Evolutionary conservation across 2,888 invertebrate genomes (phyloP), one percentile per base, ranked within the genome.

Genomic region (Liodrosophila aerea): DNA sequence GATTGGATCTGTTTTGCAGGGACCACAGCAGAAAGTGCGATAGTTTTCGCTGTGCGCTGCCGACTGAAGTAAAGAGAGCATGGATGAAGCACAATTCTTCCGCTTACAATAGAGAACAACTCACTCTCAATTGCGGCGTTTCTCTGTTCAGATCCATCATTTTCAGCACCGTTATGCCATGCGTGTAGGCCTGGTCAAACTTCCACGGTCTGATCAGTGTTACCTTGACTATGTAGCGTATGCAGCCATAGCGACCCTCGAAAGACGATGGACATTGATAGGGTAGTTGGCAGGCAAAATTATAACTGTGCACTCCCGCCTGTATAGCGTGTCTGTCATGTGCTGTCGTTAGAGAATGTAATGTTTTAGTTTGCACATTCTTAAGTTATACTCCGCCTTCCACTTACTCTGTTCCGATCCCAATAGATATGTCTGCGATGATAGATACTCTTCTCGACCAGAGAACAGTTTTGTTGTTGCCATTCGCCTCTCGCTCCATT

Each of bases 151-250:
- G 91, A 90, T 97, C 96, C 75, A 96, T 91, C 29, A 94, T 92
- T 73, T 94, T 93, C 33, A 95, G 92, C 7, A 97, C 94, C 11
- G 94, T 95, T 80, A 97, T 96, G 1, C 94, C 93, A 80, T 92
- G 92, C 87, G 94, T 94, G 15, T 93, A 93, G 59, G 94, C 94
- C 77, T 95, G 94, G 89, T 97, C 95, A 87, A 94, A 94, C 85
- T 95, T 95, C 94, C 95, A 95, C 4, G 96, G 95, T n/a, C 95
- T 91, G 84, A 96, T 94, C 4, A 97, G 90, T 0, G 92, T 92
- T 1, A 94, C 94, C 87, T 94, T 95, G 2, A 95, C 92, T 1
- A 93, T 93, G 84, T 97, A 97, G 15, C 95, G 92, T 31, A 97
- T 92, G 82, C 93, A 92, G 0, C 96, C 95, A 89, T 91, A 91